Conservation (phyloP, 1,140 invertebrate species). For the Drosophila novamexicana region DNA sequence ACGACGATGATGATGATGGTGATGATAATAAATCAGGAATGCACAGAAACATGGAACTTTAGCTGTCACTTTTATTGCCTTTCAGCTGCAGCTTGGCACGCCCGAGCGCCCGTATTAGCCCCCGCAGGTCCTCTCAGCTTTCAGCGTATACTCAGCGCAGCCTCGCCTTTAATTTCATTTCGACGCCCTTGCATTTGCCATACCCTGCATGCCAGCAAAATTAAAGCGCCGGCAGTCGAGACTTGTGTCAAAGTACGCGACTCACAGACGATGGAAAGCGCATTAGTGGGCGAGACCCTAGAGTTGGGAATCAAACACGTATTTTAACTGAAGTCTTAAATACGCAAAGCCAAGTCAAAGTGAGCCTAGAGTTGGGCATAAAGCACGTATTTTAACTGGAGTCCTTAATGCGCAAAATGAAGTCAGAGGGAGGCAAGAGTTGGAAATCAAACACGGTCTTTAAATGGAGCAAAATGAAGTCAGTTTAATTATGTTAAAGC, state of each 20-base stretch:
- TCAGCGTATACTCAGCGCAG: conserved; percentile 40
- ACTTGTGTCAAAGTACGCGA: not conserved
- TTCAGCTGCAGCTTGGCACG: conserved; percentile 39
- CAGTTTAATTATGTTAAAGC: too few species aligned
- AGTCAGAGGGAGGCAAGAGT: too few species aligned
- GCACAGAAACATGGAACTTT: conserved; percentile 28
- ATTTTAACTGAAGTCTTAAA: too few species aligned
- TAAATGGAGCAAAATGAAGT: too few species aligned
- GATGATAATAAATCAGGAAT: not conserved
- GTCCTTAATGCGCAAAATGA: too few species aligned
- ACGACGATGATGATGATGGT: not conserved
- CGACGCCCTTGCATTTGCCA: conserved; percentile 65
- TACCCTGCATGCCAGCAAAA: conserved; percentile 1
- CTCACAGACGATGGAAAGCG: too few species aligned
- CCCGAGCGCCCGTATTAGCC: not conserved
- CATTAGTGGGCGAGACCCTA: too few species aligned
- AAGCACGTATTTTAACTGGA: too few species aligned
- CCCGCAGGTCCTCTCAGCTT: not conserved
- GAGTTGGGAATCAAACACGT: too few species aligned
- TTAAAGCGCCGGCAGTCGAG: not conserved
- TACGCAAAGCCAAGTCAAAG: too few species aligned
- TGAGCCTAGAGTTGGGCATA: too few species aligned
- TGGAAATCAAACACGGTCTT: too few species aligned
- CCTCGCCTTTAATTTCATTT: conserved; percentile 76
- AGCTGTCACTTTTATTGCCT: conserved; percentile 63